Percentiles rank a stretch among this genome's conserved stretches.
These are phyloP conservation scores for Laterallus jamaicensis DNA, from an alignment of 2,113 vertebrate species.

Conservation along the genomic window DNA sequence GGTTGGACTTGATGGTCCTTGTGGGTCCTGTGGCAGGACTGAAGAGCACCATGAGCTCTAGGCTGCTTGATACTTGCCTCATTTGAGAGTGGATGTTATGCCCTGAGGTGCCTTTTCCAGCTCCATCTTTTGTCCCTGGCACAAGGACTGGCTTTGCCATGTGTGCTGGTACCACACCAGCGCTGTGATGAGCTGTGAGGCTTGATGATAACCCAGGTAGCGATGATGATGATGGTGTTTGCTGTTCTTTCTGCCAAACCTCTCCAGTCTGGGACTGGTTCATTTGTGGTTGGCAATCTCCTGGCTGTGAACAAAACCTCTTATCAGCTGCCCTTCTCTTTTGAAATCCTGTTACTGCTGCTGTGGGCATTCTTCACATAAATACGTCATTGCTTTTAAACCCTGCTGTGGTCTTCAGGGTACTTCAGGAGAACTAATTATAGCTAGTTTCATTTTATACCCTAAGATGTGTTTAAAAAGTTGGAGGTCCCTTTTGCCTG, in stretches of 20 bases:
- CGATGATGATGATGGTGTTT: background rate
- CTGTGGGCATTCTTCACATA: slow-evolving; percentile 28
- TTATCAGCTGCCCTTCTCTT: background rate
- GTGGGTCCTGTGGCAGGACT: background rate
- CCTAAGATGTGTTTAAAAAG: background rate
- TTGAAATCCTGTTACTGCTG: background rate
- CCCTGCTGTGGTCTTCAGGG: slow-evolving; percentile 6
- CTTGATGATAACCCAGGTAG: background rate
- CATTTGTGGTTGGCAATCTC: background rate
- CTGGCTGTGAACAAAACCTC: background rate
- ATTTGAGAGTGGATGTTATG: background rate
- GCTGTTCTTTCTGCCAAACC: background rate
- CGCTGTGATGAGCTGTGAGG: background rate
- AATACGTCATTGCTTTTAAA: slow-evolving; percentile 44
- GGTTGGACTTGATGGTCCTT: no score
- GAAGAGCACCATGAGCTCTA: background rate
- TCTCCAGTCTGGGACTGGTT: background rate
- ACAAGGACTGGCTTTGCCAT: background rate
- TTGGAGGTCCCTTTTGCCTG: background rate
- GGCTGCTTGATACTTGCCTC: background rate
- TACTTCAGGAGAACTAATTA: background rate
- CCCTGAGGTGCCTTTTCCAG: background rate
- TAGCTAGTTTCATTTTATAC: background rate
- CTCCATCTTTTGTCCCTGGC: background rate
- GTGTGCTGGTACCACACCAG: background rate